A percentile compares a stretch with the other conserved stretches of the same genome.
These are phyloP conservation scores for Halcyon leucocephala DNA, from an alignment of 2,797 vertebrate genomes.

Conservation along the genomic window DNA sequence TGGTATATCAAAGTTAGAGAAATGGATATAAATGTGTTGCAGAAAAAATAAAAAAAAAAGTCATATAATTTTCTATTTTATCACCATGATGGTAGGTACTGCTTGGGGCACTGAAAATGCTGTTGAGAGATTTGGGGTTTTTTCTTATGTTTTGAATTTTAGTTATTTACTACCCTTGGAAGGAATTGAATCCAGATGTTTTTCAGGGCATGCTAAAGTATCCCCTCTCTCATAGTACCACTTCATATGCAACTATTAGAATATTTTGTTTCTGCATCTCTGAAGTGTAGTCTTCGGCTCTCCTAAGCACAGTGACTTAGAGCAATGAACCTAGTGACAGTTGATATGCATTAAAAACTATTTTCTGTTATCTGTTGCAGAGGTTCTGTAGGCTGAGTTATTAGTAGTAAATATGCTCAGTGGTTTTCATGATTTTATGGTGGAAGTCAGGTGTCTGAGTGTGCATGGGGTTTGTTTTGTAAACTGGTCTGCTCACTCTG, in stretches of 20 bases:
- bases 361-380: background rate
- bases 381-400: background rate
- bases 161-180: background rate
- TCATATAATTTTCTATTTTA: background rate
- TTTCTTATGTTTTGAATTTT: background rate
- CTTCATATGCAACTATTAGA: background rate
- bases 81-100: background rate
- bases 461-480: background rate
- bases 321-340: background rate
- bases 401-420: background rate
- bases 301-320: background rate
- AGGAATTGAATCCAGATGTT: background rate
- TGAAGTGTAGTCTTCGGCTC: background rate
- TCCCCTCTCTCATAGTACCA: background rate
- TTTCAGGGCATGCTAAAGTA: background rate
- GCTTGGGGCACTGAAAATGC: background rate
- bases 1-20: background rate
- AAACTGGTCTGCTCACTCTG: background rate
- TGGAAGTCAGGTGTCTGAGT: background rate
- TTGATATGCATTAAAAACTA: background rate
- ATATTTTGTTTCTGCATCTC: background rate
- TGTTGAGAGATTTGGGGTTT: background rate
- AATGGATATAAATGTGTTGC: background rate
- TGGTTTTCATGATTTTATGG: background rate
- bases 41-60: background rate